Percentiles rank a stretch among this genome's conserved stretches.
Conservation (phyloP, 2,888 invertebrate genomes). For the Hermodice carunculata region DNA sequence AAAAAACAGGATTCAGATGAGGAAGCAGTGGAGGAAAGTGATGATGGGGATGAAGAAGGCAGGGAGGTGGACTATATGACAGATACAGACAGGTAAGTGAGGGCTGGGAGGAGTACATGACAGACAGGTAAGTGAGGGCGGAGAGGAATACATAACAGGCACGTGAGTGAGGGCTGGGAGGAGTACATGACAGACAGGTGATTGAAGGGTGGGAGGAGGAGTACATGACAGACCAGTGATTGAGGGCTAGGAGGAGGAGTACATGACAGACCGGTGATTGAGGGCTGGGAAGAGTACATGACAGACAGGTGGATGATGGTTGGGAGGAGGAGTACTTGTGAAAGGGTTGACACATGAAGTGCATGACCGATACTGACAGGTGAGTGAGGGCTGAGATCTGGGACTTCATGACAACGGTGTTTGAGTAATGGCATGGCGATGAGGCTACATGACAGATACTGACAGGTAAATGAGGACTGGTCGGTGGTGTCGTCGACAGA, state of each 20-base stretch:
- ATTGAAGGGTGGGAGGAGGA: constrained; percentile 98
- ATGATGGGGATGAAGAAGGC: constrained; percentile 96
- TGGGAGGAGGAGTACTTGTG: constrained; percentile 93
- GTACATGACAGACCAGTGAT: constrained; percentile 73
- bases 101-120: too few relatives aligned
- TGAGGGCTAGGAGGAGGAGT: too few relatives aligned
- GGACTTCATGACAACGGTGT: too few relatives aligned
- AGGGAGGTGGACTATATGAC: constrained; percentile 95
- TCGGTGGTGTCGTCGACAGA: too few relatives aligned
- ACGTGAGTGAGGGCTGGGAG: constrained; percentile 47
- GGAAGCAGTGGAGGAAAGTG: constrained; percentile 95
- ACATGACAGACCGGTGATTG: constrained; percentile 48
- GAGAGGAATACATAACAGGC: constrained; percentile 86
- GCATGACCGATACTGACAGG: too few relatives aligned
- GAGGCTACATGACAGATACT: too few relatives aligned
- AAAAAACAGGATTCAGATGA: constrained; percentile 77
- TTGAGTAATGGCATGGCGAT: too few relatives aligned
- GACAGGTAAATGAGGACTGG: too few relatives aligned
- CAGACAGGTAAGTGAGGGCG: constrained; percentile 98
- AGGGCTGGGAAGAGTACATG: too few relatives aligned
- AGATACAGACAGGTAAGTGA: constrained; percentile 71
- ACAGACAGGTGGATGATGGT: constrained; percentile 97
- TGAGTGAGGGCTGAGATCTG: too few relatives aligned
- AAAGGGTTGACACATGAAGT: too few relatives aligned
- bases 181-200: too few relatives aligned